phyloP scores from a whole-genome alignment of 2,797 vertebrate species.

The Pteronotus mesoamericanus region DNA sequence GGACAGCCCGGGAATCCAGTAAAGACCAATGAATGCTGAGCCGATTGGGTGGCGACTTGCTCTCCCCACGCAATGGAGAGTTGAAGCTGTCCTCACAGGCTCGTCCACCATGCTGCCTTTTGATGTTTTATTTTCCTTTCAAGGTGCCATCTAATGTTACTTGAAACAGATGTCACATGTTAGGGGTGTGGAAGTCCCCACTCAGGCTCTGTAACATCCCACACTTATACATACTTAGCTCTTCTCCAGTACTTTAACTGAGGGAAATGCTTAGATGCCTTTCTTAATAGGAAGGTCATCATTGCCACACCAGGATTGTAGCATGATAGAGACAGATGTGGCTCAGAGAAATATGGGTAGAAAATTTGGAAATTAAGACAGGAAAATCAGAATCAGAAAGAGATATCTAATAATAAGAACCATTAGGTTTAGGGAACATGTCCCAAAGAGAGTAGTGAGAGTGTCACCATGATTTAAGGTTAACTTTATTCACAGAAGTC shows the following conservation, averaged over 20 bases:
- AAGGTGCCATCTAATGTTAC: background rate
- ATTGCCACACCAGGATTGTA: background rate
- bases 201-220: background rate
- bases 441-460: background rate
- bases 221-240: background rate
- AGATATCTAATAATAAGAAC: conserved; percentile 23
- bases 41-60: background rate
- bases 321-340: background rate
- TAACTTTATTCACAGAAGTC: background rate
- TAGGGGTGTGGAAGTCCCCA: background rate
- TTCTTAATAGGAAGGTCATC: background rate
- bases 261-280: background rate
- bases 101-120: background rate
- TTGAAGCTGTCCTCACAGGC: background rate
- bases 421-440: background rate
- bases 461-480: background rate
- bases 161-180: background rate
- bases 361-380: conserved; percentile 24
- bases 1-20: background rate
- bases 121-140: background rate
- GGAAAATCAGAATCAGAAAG: background rate
- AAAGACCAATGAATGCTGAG: background rate
- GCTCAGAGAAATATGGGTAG: background rate
- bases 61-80: background rate
- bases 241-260: background rate